Percentiles rank a stretch among this genome's conserved stretches.
Evolutionary conservation across 2,888 invertebrate species (phyloP).

Genomic region (Heliconius erato): DNA sequence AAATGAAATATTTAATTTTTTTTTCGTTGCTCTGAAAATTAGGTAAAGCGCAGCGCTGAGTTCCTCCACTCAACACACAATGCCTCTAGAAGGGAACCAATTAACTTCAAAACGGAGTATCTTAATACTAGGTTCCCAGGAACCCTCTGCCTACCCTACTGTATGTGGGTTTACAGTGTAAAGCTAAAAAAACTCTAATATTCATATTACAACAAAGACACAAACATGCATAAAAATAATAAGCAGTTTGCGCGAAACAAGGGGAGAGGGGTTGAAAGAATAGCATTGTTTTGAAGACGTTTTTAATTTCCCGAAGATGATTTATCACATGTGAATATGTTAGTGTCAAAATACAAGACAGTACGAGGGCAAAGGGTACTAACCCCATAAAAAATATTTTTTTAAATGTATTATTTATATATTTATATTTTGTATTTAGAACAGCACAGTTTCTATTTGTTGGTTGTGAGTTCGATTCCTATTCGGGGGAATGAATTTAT

Average conservation of each 20-base stretch:
- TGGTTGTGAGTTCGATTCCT: background rate
- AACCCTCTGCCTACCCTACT: background rate
- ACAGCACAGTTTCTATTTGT: background rate
- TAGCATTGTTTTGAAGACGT: constrained; percentile 85
- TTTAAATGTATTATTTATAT: background rate
- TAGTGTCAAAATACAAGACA: constrained; percentile 49
- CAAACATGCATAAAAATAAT: constrained; percentile 43
- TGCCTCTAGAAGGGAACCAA: background rate
- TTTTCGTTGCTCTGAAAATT: background rate
- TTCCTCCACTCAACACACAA: background rate
- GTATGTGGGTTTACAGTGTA: background rate
- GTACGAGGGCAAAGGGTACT: background rate
- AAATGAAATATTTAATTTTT: background rate
- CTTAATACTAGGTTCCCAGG: no score
- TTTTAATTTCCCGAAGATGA: constrained; percentile 87
- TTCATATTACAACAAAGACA: background rate
- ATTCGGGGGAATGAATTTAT: background rate
- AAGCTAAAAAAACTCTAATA: background rate
- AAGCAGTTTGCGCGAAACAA: constrained; percentile 55
- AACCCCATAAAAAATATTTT: background rate
- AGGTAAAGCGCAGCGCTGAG: background rate
- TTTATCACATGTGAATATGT: constrained; percentile 76
- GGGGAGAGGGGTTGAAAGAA: constrained; percentile 64
- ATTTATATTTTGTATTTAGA: no score
- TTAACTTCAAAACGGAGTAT: no score